These are phyloP conservation scores for Caenorhabditis sp. DNA, from an alignment of 2,888 invertebrate species.

Conservation along the genomic window DNA sequence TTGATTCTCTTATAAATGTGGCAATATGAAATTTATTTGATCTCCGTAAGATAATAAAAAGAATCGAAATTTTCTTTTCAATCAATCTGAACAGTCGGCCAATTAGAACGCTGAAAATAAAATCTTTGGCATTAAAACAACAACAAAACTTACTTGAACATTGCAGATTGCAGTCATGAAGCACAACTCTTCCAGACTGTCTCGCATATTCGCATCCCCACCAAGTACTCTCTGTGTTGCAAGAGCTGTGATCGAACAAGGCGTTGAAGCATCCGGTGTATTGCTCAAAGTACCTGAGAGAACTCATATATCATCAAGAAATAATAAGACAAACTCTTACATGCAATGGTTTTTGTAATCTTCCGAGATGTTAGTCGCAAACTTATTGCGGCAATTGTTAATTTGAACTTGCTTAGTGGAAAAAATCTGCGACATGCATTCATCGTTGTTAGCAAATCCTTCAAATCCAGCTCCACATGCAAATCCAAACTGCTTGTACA, in stretches of 20 bases:
- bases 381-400: constrained; percentile 44
- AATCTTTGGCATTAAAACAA: too few species aligned
- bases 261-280: constrained; percentile 67
- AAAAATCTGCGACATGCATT: constrained; percentile 58
- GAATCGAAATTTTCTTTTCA: too few species aligned
- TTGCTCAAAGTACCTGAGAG: constrained; percentile 57
- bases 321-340: neutral
- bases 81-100: too few species aligned
- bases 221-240: constrained; percentile 67
- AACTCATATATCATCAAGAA: neutral
- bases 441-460: constrained; percentile 59
- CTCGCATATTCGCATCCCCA: constrained; percentile 77
- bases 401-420: constrained; percentile 26
- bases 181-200: constrained; percentile 56
- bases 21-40: too few species aligned
- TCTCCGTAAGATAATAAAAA: too few species aligned
- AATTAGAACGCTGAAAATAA: constrained; percentile 39
- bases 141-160: constrained; percentile 59
- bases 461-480: constrained; percentile 71
- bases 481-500: constrained; percentile 70
- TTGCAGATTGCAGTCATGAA: constrained; percentile 66
- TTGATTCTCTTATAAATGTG: too few species aligned
- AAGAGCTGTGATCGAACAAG: constrained; percentile 57
- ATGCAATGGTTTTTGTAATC: constrained; percentile 55
- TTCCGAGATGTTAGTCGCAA: constrained; percentile 27